A percentile compares a stretch with the other conserved stretches of the same genome.
These are phyloP conservation scores for Scaptomyza tumidula DNA, from an alignment of 2,888 invertebrate genomes.

Conservation along the genomic window DNA sequence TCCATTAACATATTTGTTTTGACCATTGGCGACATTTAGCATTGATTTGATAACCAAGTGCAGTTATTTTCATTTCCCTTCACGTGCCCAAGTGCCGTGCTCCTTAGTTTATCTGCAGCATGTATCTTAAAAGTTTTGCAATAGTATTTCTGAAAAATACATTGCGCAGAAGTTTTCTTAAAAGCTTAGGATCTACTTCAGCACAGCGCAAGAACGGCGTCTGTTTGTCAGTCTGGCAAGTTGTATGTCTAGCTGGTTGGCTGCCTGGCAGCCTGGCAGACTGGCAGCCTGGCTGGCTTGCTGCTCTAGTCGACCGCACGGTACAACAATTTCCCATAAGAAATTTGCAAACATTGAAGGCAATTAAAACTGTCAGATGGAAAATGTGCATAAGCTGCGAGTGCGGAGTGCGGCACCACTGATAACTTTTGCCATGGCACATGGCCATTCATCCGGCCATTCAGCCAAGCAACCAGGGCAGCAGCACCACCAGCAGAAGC, in stretches of 20 bases:
- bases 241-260: background rate
- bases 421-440: constrained; percentile 74
- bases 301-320: constrained; percentile 64
- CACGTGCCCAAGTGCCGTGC: constrained; percentile 10
- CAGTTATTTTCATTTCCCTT: constrained; percentile 35
- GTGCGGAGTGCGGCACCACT: constrained; percentile 48
- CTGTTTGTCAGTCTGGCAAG: constrained; percentile 37
- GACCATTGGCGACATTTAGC: constrained; percentile 34
- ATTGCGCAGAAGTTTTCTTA: constrained; percentile 56
- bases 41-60: constrained; percentile 59
- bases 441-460: constrained; percentile 49
- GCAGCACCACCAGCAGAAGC: constrained; percentile 3
- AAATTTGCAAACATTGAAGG: constrained; percentile 78
- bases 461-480: constrained; percentile 5
- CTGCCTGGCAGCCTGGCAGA: constrained; percentile 15
- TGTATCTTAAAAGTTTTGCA: constrained; percentile 76
- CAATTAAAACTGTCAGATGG: constrained; percentile 77
- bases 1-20: constrained; percentile 39
- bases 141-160: constrained; percentile 62
- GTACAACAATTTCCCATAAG: constrained; percentile 71
- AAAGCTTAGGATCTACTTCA: constrained; percentile 59
- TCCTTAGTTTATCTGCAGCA: constrained; percentile 63
- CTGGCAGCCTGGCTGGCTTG: constrained; percentile 7
- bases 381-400: constrained; percentile 40
- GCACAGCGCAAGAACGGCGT: constrained; percentile 42